Percentiles rank a stretch among this genome's conserved stretches.
Evolutionary conservation across 2,113 vertebrate species (phyloP).

Genomic region (Sakesphorus luctuosus): DNA sequence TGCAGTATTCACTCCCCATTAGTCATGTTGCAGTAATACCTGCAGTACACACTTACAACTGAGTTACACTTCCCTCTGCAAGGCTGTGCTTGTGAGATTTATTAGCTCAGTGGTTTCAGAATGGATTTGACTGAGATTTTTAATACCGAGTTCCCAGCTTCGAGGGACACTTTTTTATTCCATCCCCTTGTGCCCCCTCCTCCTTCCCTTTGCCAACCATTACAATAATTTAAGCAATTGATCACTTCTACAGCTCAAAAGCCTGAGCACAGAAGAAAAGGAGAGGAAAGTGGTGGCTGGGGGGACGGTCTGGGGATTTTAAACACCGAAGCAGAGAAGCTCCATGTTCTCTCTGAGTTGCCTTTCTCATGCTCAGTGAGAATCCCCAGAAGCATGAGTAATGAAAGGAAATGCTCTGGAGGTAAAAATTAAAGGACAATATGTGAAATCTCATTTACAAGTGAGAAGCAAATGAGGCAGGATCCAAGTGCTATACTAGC

Average conservation of each 20-base stretch:
- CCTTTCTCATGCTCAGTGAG: slow-evolving; percentile 43
- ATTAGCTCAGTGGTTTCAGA: slow-evolving; percentile 57
- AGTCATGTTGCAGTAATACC: slow-evolving; percentile 66
- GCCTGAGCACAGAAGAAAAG: neutral
- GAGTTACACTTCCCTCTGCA: slow-evolving; percentile 69
- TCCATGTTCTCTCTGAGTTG: neutral
- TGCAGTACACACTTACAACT: slow-evolving; percentile 50
- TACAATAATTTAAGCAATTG: slow-evolving; percentile 49
- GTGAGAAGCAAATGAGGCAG: slow-evolving; percentile 57
- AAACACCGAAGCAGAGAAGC: neutral
- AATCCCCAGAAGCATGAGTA: slow-evolving; percentile 41
- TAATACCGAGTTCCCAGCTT: slow-evolving; percentile 69
- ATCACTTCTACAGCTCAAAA: slow-evolving; percentile 8
- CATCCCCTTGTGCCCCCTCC: neutral
- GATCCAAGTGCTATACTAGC: slow-evolving; percentile 9
- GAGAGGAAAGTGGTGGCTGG: neutral
- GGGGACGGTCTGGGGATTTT: neutral
- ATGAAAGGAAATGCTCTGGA: slow-evolving; percentile 48
- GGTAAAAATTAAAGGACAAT: slow-evolving; percentile 57
- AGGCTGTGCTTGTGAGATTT: slow-evolving; percentile 64
- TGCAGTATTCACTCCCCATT: slow-evolving; percentile 32
- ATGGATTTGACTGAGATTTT: slow-evolving; percentile 66
- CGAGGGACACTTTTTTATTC: slow-evolving; percentile 63
- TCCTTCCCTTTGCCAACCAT: slow-evolving; percentile 31
- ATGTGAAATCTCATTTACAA: slow-evolving; percentile 51